Conservation (phyloP, 2,113 vertebrate genomes). For the Alosa alosa region DNA sequence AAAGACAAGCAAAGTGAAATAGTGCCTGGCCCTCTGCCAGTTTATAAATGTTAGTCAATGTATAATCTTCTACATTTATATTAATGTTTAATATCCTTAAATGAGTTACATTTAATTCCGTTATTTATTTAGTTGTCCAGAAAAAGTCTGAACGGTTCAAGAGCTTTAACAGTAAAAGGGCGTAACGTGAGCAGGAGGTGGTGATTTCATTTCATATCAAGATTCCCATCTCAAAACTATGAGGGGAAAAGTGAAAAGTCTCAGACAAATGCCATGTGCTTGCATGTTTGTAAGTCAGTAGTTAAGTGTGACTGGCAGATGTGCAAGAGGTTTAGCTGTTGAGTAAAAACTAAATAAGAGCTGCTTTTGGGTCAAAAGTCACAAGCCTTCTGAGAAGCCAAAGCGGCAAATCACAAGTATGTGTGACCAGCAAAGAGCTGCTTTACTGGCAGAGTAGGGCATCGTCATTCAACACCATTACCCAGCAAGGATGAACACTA, state of each 20-base stretch:
- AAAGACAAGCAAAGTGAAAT: background rate
- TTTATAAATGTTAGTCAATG: no score
- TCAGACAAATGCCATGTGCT: background rate
- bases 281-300: background rate
- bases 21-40: background rate
- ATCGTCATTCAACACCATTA: background rate
- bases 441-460: background rate
- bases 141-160: background rate
- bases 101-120: no score
- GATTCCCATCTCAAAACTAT: background rate
- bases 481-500: background rate
- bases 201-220: background rate
- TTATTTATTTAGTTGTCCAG: background rate
- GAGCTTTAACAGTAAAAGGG: background rate
- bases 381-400: background rate
- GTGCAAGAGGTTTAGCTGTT: background rate
- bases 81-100: no score
- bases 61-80: no score
- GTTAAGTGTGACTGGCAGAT: background rate
- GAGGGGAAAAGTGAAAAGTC: background rate
- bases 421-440: background rate
- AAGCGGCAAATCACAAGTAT: background rate
- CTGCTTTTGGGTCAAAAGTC: background rate
- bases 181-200: background rate
- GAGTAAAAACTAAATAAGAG: background rate